Evolutionary conservation across 2,888 invertebrate species (phyloP).

Genomic region (Sinodicranocentrus sp.): DNA sequence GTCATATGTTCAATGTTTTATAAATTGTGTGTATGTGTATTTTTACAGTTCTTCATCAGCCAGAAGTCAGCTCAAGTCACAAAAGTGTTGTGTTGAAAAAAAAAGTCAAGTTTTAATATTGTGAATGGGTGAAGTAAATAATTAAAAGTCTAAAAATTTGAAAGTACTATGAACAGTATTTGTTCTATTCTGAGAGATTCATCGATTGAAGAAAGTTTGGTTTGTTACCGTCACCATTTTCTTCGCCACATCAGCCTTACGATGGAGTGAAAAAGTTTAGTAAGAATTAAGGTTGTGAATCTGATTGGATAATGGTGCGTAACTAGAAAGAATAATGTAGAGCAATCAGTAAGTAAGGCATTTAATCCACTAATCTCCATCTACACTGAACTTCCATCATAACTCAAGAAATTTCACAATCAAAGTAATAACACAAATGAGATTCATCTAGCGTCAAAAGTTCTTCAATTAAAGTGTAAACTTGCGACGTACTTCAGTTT

Average conservation of each 20-base stretch:
- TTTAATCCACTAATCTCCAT: not conserved
- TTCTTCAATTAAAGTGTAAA: not conserved
- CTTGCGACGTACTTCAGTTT: not conserved
- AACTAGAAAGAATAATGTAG: not conserved
- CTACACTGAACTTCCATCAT: not conserved
- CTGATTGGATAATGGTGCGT: not conserved
- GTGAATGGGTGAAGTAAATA: too few species aligned
- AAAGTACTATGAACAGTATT: too few species aligned
- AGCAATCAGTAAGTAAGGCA: not conserved
- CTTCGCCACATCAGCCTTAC: not conserved
- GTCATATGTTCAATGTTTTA: too few species aligned
- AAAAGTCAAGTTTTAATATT: too few species aligned
- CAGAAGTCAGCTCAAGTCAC: too few species aligned
- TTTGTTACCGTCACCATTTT: not conserved
- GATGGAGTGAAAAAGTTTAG: not conserved
- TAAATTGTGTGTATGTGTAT: too few species aligned
- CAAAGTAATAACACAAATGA: not conserved
- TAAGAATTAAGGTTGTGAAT: slow-evolving; percentile 1
- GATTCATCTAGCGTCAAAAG: not conserved
- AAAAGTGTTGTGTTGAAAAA: too few species aligned
- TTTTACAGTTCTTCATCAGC: too few species aligned
- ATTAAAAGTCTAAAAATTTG: too few species aligned
- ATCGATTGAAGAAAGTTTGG: not conserved
- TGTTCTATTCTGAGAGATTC: too few species aligned
- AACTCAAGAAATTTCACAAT: not conserved